Base-by-base conservation (phyloP, 2,888 invertebrate species). In the Diarsia dahlii region DNA sequence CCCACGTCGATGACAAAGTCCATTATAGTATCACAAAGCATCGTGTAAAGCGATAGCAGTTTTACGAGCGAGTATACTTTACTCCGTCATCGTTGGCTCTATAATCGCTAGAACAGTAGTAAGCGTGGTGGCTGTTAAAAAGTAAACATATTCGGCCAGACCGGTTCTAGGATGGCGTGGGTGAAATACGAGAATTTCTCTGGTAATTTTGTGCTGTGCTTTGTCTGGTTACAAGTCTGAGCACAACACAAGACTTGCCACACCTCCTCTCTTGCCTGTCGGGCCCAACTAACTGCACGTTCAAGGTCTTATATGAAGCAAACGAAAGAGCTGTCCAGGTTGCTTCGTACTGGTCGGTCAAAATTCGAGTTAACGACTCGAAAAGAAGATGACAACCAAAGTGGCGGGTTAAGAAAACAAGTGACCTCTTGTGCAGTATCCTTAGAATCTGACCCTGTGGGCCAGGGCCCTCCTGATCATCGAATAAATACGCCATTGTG, bases 1-100 rank as follows among this genome's bases (percentile, higher is more conserved):
- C n/a, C n/a, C n/a, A n/a, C n/a, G n/a, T 84, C 81, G 87, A 88
- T 84, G 88, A 87, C 83, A 81, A 84, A 71, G 58, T 64, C 89
- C 77, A 87, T 88, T 89, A 86, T 70, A 73, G 74, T 67, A 76
- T 34, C 80, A 77, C 82, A 89, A 83, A 78, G 67, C 67, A 64
- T 71, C 46, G 60, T 60, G 60, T 69, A 70, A 64, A 64, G 71
- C 81, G 86, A 85, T 85, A 86, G 87, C 81, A 74, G 67, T 83
- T 89, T 90, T 84, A 90, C 82, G 82, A 81, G 75, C 83, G 15
- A 69, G 63, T 60, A 82, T 80, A 83, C 75, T 84, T 76, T 68
- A 77, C 66, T 48, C 84, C 74, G 83, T 88, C 89, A 85, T 80
- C 87, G 77, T 81, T 71, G 65, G 78, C 76, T 80, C 78, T 86